Evolutionary conservation across 2,113 vertebrate species (phyloP).

Genomic region (Rattus norvegicus): GRCr8 NC_086033.1:100431001-100431500

Average conservation of each 20-base stretch:
- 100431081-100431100: neutral
- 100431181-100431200: neutral
- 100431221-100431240: neutral
- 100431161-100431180: neutral
- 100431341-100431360: neutral
- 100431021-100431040: neutral
- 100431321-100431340: slow-evolving; percentile 19
- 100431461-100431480: neutral
- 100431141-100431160: neutral
- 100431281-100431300: slow-evolving; percentile 28
- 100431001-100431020: neutral
- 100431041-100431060: neutral
- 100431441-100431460: neutral
- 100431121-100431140: neutral
- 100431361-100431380: slow-evolving; percentile 24
- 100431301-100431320: neutral
- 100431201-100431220: neutral
- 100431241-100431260: neutral
- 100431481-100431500: neutral
- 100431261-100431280: neutral
- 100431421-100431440: neutral
- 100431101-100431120: slow-evolving; percentile 3
- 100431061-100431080: neutral
- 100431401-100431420: neutral
- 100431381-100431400: neutral